phyloP scores from a whole-genome alignment of 2,888 invertebrate species.

The Phortica okadai region DNA sequence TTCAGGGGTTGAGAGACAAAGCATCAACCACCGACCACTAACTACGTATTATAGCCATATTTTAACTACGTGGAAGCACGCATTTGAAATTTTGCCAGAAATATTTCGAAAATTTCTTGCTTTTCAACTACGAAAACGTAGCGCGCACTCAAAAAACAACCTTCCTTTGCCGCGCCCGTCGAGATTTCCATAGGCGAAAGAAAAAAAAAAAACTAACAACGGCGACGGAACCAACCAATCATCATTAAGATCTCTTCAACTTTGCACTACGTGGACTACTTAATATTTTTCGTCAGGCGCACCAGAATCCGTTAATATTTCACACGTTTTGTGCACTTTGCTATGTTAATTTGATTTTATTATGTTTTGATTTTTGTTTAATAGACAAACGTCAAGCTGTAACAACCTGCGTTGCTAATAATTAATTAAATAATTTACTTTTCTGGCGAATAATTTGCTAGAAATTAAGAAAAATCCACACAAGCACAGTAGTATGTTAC shows the following conservation, averaged over 20 bases:
- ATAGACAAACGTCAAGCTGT: background rate
- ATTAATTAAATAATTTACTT: constrained; percentile 31
- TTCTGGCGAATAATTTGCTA: background rate
- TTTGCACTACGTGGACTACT: constrained; percentile 62
- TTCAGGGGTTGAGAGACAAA: constrained; percentile 40
- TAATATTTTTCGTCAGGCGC: constrained; percentile 31
- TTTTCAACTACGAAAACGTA: constrained; percentile 48
- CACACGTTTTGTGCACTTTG: background rate
- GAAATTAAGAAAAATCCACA: constrained; percentile 20
- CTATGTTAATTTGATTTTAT: background rate
- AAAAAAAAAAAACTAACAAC: constrained; percentile 40
- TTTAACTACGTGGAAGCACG: constrained; percentile 65
- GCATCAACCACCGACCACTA: background rate
- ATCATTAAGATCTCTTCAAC: constrained; percentile 39
- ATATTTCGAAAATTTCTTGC: constrained; percentile 58
- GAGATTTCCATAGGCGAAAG: constrained; percentile 32
- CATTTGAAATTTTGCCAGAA: constrained; percentile 52
- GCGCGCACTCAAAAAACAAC: constrained; percentile 36
- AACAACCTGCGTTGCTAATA: constrained; percentile 11
- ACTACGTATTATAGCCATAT: constrained; percentile 30
- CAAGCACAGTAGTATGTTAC: no score
- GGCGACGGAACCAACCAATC: constrained; percentile 50
- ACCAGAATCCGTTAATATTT: background rate
- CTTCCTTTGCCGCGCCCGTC: constrained; percentile 56
- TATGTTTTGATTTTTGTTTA: background rate